Evolutionary conservation across 2,113 vertebrate species (phyloP).

Genomic region (Trematomus loennbergii): DNA sequence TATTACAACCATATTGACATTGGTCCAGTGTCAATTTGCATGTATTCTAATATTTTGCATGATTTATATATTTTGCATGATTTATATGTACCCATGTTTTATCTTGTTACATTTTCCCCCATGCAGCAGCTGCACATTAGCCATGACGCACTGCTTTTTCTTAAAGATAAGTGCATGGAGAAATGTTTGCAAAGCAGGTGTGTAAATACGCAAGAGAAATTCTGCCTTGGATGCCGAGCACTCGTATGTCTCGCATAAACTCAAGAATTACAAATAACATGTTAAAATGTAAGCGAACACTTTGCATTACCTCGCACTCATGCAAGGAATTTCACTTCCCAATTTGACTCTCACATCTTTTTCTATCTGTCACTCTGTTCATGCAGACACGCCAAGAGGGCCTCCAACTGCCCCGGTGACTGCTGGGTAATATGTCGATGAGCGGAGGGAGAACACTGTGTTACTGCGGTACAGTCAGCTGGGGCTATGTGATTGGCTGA

Average conservation of each 20-base stretch:
- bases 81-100: too few relatives aligned
- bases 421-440: slow-evolving; percentile 61
- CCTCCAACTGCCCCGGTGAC: slow-evolving; percentile 32
- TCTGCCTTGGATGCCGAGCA: neutral
- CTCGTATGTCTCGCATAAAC: slow-evolving; percentile 7
- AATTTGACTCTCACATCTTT: slow-evolving; percentile 31
- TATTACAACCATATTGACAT: neutral
- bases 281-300: slow-evolving; percentile 47
- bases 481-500: slow-evolving; percentile 40
- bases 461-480: slow-evolving; percentile 4
- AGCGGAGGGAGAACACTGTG: slow-evolving; percentile 5
- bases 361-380: slow-evolving; percentile 14
- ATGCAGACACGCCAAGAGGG: slow-evolving; percentile 6
- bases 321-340: slow-evolving; percentile 39
- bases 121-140: neutral
- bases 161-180: neutral
- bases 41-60: too few relatives aligned
- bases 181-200: neutral
- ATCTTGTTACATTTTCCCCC: neutral
- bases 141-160: neutral
- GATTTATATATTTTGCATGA: too few relatives aligned
- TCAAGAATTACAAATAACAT: slow-evolving; percentile 50
- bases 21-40: neutral
- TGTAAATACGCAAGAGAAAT: neutral
- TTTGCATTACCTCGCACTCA: slow-evolving; percentile 17